Conservation (phyloP, 2,113 vertebrate species). For the Phyllostomus hastatus region DNA sequence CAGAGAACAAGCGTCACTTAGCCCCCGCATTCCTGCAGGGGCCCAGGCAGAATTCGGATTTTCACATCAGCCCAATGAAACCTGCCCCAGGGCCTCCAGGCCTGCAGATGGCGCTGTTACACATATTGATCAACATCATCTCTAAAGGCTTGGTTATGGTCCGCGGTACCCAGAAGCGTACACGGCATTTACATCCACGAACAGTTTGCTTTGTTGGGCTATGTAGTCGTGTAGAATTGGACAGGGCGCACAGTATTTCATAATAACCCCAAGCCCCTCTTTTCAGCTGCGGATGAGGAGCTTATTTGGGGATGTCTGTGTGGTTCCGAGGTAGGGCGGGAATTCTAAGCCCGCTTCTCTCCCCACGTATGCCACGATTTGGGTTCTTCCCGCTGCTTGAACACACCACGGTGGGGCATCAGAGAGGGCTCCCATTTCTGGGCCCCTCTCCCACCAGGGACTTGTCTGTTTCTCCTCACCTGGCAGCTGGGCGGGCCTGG, state of each 20-base stretch:
- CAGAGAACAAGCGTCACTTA: neutral
- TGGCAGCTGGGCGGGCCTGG: neutral
- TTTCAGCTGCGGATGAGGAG: neutral
- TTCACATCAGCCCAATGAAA: rapidly evolving
- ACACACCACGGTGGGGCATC: no score
- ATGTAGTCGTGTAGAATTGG: neutral
- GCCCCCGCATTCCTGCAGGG: neutral
- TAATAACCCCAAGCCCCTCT: rapidly evolving
- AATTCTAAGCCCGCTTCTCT: neutral
- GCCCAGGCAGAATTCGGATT: neutral
- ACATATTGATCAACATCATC: neutral
- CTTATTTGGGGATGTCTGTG: neutral
- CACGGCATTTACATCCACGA: neutral
- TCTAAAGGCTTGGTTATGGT: no score
- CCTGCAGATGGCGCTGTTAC: neutral
- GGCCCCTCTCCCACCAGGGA: neutral
- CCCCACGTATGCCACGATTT: neutral
- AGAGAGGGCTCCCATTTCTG: neutral
- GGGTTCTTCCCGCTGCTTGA: neutral
- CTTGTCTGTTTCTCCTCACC: rapidly evolving
- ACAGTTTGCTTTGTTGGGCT: neutral
- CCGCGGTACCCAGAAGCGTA: rapidly evolving
- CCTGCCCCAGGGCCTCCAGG: no score
- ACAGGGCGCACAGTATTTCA: neutral
- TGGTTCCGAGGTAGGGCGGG: neutral